Conservation (phyloP, 2,113 vertebrate genomes). For the Carlito syrichta region DNA sequence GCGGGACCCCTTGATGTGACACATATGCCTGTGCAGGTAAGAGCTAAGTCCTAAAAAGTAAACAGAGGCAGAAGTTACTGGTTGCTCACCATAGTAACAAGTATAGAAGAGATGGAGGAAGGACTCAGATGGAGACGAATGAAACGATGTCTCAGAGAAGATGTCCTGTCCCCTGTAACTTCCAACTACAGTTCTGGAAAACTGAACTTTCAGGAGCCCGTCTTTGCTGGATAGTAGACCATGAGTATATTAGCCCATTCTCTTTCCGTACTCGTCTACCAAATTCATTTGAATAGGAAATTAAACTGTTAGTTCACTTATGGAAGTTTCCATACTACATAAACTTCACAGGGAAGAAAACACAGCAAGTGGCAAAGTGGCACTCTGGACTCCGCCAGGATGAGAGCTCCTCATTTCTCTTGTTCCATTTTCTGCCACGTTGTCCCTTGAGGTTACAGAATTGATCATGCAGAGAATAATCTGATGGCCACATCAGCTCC, state of each 20-base stretch:
- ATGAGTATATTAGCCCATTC: not conserved
- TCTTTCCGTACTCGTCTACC: not conserved
- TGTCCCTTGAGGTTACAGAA: not conserved
- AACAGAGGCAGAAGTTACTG: not conserved
- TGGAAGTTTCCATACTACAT: not conserved
- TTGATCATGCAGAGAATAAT: not conserved
- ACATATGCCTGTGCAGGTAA: not conserved
- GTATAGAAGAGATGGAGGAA: not conserved
- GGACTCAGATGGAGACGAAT: not conserved
- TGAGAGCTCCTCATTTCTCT: not conserved
- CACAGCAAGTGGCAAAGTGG: not conserved
- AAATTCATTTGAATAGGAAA: not conserved
- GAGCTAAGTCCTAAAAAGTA: not conserved
- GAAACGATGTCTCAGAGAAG: not conserved
- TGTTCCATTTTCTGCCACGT: not conserved
- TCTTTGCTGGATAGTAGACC: not conserved
- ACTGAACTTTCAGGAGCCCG: not conserved
- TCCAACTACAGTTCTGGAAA: not conserved
- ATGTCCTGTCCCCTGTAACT: not conserved
- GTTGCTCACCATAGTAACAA: not conserved
- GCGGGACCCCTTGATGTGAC: not conserved
- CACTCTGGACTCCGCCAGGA: not conserved
- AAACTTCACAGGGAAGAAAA: not conserved
- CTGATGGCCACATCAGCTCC: not conserved
- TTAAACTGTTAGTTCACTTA: not conserved